Conservation (phyloP, 1,140 invertebrate genomes). For the Lepidurus couesii region DNA sequence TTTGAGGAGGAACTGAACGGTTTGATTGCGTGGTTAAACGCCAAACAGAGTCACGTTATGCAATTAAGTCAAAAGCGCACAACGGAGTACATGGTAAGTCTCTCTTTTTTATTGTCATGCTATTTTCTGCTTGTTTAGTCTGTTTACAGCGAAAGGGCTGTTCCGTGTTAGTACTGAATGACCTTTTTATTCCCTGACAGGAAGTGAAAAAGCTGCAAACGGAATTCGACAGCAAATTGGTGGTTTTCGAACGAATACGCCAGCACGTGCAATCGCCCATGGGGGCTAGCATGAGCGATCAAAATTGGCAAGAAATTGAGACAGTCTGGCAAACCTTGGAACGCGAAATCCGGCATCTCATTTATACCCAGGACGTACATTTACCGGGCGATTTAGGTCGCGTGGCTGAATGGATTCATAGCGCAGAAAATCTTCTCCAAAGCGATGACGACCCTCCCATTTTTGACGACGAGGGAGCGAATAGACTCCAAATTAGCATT, state of each 20-base stretch:
- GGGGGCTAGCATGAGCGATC: conserved; percentile 66
- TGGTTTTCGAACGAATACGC: conserved; percentile 64
- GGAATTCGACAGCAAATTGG: conserved; percentile 62
- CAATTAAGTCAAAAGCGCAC: conserved; percentile 6
- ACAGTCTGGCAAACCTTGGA: conserved; percentile 69
- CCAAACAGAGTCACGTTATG: not conserved
- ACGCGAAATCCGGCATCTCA: conserved; percentile 68
- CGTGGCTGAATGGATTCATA: conserved; percentile 81
- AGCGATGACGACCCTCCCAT: conserved; percentile 68
- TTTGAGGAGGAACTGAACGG: conserved; percentile 16
- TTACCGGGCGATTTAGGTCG: conserved; percentile 75
- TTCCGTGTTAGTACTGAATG: not conserved
- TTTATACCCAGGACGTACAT: conserved; percentile 73
- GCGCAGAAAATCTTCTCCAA: conserved; percentile 73
- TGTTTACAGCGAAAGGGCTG: not conserved
- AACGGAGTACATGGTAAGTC: not conserved
- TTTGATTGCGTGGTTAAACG: not conserved
- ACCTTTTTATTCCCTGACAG: conserved; percentile 48
- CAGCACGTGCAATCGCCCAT: conserved; percentile 68
- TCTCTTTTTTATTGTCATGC: not conserved
- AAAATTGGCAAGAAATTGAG: conserved; percentile 71
- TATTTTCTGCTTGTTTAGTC: not conserved
- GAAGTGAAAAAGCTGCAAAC: conserved; percentile 64
- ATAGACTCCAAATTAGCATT: conserved; percentile 75
- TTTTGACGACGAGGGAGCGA: conserved; percentile 79